Base-by-base conservation (phyloP, 2,113 vertebrate genomes). In the Macquaria australasica region DNA sequence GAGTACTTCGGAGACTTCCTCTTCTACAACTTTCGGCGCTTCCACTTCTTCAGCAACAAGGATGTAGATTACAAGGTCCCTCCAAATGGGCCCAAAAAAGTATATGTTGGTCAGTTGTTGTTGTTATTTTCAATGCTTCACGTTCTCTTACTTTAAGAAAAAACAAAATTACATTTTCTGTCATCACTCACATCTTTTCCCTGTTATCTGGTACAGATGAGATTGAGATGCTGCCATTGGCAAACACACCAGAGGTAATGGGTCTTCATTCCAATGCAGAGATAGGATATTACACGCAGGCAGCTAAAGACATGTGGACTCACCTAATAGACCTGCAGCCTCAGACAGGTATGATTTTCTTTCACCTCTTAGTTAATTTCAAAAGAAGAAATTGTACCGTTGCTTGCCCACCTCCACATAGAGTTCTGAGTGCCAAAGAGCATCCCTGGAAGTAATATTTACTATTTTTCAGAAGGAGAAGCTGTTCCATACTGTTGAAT, bases 1-100 rank as follows among this genome's bases (percentile, higher is more conserved):
- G 98, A 99, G 86, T 99, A 98, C 90, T 82, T 99, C 1, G 98
- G 98, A 5, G 98, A 99, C 83, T 99, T 99, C 90, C 91, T 99
- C 12, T 99, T 99, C 21, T 97, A 97, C 91, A 96, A 96, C 0
- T 98, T 98, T 84, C 97, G 96, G 60, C 90, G 87, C 0, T 99
- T 99, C 77, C 96, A 98, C 86, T 99, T 99, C 77, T 99, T 97
- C 84, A 86, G 62, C 55, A 96, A 96, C 0, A 91, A 96, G 23
- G 96, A 97, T 0, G 95, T 97, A 3, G 95, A 96, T 92, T 99
- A 99, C 28, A 97, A 90, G 85, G 97, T 99, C 85, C 98, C 98
- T 16, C 16, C 20, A 0, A 93, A 95, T 8, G 95, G 96, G 0
- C 74, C 34, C 3, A 99, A 97, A 88, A 96, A 95, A 0, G 73